Evolutionary conservation across 2,888 invertebrate species (phyloP), one percentile per base, ranked within the genome.

Genomic region (Tetanocera ferruginea): DNA sequence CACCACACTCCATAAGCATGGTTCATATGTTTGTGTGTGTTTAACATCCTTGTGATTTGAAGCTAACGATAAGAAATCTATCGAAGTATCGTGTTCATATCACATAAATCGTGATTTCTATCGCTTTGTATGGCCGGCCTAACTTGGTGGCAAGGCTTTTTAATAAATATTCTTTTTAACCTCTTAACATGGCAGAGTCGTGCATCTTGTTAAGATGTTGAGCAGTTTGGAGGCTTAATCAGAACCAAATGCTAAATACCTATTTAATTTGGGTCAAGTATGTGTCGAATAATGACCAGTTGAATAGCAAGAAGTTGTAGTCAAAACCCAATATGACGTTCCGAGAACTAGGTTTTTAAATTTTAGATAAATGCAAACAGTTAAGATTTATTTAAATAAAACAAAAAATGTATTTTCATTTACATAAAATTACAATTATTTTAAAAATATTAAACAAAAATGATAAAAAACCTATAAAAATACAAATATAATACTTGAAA

Each of bases 61-160:
- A 31, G 64, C 19, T 51, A 51, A 4, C 31, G 74, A 74, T 74
- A 74, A 51, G 64, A 66, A 71, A 64, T 69, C 60, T 57, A 49
- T 76, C 60, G 76, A 64, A 57, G 69, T 57, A 49, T 76, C 60
- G 76, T 76, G 60, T 76, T 57, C 52, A 60, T 69, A 76, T 76
- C 76, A 69, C 69, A 60, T 76, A 69, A 76, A 76, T 76, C 67
- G 69, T 57, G 76, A 76, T 69, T 57, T 69, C 60, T 76, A 76
- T 75, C 67, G 66, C 72, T 34, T 64, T 14, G 64, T 31, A 34
- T 34, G n/a, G 34, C 11, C 8, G 4, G 3, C 17, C 17, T 2
- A 43, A 25, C 25, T 9, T 5, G 43, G 19, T 17, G 8, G 37
- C 19, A 49, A 5, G 3, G 25, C 49, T 43, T 19, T 49, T 51